These are phyloP conservation scores for Siphamia tubifer DNA, from an alignment of 2,113 vertebrate genomes.

Conservation along the genomic window DNA sequence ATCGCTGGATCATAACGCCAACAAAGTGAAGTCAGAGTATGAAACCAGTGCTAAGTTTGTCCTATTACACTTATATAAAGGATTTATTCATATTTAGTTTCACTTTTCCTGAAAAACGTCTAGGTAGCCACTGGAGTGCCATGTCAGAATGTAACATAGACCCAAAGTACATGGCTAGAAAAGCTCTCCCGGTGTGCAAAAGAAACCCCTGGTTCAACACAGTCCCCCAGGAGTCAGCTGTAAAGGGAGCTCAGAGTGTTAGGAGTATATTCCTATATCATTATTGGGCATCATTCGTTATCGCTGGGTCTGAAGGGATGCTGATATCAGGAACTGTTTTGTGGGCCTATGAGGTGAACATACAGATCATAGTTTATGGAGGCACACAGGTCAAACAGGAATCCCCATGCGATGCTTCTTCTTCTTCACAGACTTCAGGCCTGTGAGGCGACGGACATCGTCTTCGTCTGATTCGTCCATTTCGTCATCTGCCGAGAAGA, in stretches of 20 bases:
- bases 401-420: conserved; percentile 95
- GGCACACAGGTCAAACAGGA: conserved; percentile 84
- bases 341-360: not conserved
- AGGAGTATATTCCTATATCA: not conserved
- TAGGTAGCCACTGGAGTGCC: not conserved
- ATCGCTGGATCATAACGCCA: not conserved
- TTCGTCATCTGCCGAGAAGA: conserved; percentile 97
- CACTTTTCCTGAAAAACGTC: not conserved
- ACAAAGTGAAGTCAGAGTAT: not conserved
- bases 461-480: conserved; percentile 97
- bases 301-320: not conserved
- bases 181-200: not conserved
- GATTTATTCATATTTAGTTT: not conserved
- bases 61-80: conserved; percentile 9
- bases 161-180: conserved; percentile 1
- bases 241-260: not conserved
- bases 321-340: not conserved
- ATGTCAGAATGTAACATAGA: conserved; percentile 4
- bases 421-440: conserved; percentile 89
- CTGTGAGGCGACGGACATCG: conserved; percentile 87
- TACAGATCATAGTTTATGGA: not conserved
- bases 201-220: not conserved
- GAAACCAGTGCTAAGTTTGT: conserved; percentile 11
- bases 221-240: not conserved
- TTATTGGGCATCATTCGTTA: not conserved